Base-by-base conservation (phyloP, 1,140 invertebrate species). In the Drosophila sproati region DNA sequence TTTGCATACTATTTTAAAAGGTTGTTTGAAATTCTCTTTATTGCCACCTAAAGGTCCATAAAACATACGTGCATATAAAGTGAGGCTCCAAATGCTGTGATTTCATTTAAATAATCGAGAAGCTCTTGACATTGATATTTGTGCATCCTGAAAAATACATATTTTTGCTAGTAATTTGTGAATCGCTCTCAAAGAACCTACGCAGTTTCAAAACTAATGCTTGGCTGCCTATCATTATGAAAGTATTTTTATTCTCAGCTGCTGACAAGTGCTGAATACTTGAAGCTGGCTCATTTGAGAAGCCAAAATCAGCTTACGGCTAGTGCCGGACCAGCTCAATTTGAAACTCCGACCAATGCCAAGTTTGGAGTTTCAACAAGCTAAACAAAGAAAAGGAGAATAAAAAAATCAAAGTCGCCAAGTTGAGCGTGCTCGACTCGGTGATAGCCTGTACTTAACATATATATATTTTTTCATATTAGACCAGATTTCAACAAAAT, bases 1-100 rank as follows among this genome's bases (percentile, higher is more conserved):
- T 87, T 87, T 87, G 85, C 83, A 87, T 87, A 80, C 77, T 66
- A 64, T 77, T 86, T 81, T 48, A 63, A 78, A 81, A 75, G 52
- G 57, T 74, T 57, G 73, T 56, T 48, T 55, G 70, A 60, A 73
- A 73, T 61, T 52, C 59, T 74, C 74, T 47, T 68, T 39, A 57
- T 56, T 32, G 51, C 10, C 12, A 63, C 71, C 79, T 67, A 48
- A 73, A 61, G 79, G 72, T 61, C 51, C 52, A 29, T 60, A 31
- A 20, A 20, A 48, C 29, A 54, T 34, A 3, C 4, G 12, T 43
- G 35, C 43, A 81, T 52, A 64, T 54, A 52, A 76, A 83, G 48
- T 73, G 50, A 47, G 68, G 68, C 56, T 1, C 51, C 45, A 51
- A 48, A 52, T 47, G 48, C 62, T 37, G 12, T 68, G 71, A 73